These are phyloP conservation scores for Cloeon dipterum DNA, from an alignment of 2,888 invertebrate genomes.

Conservation along the genomic window DNA sequence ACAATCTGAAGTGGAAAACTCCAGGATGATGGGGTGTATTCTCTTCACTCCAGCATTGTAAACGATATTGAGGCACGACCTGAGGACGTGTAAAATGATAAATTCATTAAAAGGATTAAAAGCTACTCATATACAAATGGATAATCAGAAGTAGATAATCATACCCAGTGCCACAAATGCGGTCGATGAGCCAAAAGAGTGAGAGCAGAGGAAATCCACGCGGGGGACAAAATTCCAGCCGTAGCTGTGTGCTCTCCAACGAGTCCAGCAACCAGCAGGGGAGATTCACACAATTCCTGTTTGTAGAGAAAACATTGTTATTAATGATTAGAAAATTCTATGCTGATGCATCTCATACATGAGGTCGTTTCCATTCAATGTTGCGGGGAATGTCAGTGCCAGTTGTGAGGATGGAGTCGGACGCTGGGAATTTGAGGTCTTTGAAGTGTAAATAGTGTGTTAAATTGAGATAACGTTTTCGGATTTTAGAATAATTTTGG, in stretches of 20 bases:
- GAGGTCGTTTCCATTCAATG: background rate
- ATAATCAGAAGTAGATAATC: too few species aligned
- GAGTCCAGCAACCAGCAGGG: background rate
- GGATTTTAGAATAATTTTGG: background rate
- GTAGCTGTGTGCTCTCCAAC: background rate
- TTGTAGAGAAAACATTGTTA: too few species aligned
- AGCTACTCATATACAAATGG: background rate
- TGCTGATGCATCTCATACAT: too few species aligned
- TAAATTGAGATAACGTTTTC: background rate
- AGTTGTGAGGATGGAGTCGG: background rate
- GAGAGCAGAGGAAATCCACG: background rate
- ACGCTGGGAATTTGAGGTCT: background rate
- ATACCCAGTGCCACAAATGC: background rate
- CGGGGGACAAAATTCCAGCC: background rate
- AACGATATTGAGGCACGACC: background rate
- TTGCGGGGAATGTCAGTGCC: background rate
- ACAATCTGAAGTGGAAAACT: background rate
- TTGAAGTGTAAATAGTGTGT: background rate
- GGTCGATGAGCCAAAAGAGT: background rate
- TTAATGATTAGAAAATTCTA: too few species aligned
- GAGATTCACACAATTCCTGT: background rate
- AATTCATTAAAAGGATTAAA: too few species aligned
- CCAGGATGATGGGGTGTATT: background rate
- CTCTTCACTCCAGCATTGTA: conserved; percentile 1
- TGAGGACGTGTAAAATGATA: too few species aligned